Evolutionary conservation across 2,888 invertebrate genomes (phyloP).

Genomic region (Amblyteles armatorius): DNA sequence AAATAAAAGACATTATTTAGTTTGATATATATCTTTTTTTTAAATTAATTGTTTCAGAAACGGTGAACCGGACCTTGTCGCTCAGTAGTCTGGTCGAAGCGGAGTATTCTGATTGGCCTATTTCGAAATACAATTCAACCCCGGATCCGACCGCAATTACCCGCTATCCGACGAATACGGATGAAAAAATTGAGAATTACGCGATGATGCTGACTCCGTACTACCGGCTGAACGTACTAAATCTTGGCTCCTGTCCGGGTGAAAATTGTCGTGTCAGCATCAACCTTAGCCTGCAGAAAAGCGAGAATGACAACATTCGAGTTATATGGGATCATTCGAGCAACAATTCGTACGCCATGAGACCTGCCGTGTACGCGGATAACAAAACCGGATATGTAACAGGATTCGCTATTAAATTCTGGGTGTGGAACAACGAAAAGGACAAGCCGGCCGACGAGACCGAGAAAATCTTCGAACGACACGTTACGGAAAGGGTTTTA

Average conservation of each 20-base stretch:
- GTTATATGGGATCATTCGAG: constrained; percentile 88
- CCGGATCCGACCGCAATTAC: constrained; percentile 32
- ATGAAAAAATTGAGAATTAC: constrained; percentile 65
- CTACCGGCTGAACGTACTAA: constrained; percentile 88
- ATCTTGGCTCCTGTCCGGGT: constrained; percentile 90
- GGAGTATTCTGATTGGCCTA: constrained; percentile 3
- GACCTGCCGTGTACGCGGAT: constrained; percentile 88
- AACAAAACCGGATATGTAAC: constrained; percentile 86
- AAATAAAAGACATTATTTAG: no score
- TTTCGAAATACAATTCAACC: constrained; percentile 38
- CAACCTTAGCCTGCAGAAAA: constrained; percentile 85
- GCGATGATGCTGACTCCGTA: constrained; percentile 76
- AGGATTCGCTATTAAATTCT: constrained; percentile 93
- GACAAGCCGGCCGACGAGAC: constrained; percentile 41
- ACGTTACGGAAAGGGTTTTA: constrained; percentile 90
- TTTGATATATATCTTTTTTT: background rate
- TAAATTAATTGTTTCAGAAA: constrained; percentile 80
- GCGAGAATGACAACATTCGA: constrained; percentile 86
- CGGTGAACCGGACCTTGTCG: constrained; percentile 84
- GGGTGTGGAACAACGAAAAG: constrained; percentile 89
- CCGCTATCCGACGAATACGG: constrained; percentile 51
- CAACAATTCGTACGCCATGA: constrained; percentile 89
- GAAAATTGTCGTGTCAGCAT: constrained; percentile 87
- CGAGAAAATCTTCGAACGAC: constrained; percentile 71
- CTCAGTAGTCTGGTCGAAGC: constrained; percentile 84